Evolutionary conservation across 2,113 vertebrate genomes (phyloP), one percentile per base, ranked within the genome.

Genomic region (Haplochromis vanheusdeni): DNA sequence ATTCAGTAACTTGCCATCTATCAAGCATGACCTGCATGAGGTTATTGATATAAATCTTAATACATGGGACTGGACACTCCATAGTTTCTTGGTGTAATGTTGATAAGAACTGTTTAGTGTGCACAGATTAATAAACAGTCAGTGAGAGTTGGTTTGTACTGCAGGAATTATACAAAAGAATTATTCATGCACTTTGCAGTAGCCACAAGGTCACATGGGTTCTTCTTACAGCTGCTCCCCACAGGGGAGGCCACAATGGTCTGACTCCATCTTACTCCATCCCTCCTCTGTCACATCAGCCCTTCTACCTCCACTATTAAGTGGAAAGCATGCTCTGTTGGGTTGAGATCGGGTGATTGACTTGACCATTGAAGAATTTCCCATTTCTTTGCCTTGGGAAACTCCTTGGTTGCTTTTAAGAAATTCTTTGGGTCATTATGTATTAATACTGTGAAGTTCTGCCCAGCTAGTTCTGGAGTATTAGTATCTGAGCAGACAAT

Each of bases 81-180:
- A 60, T 9, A 73, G 26, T 35, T 51, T 60, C 26, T 83, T 10
- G 10, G 37, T 35, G 23, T 40, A 21, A n/a, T 6, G 0, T 40
- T 6, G 45, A 49, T 49, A 77, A 28, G 45, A 33, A 8, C 0
- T 12, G 58, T 1, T 65, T 4, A 35, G 14, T 77, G 42, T 28
- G 9, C 45, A 75, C 31, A 45, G 51, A 65, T 75, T 37, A 14
- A 12, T 40, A 49, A 52, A 73, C 47, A 87, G 65, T 35, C 80
- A 31, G 12, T 1, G 47, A 54, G 33, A 80, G 86, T 81, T 33
- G 9, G 23, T 28, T 75, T 19, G 9, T 75, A 75, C 60, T 54
- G 60, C 80, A 56, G 80, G 47, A 85, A 85, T 83, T 62, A 89
- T 19, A 51, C 21, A 81, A 45, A 73, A 16, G 0, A 45, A 45